Evolutionary conservation across 2,888 invertebrate genomes (phyloP), one percentile per base, ranked within the genome.

Genomic region (Atherix ibis): DNA sequence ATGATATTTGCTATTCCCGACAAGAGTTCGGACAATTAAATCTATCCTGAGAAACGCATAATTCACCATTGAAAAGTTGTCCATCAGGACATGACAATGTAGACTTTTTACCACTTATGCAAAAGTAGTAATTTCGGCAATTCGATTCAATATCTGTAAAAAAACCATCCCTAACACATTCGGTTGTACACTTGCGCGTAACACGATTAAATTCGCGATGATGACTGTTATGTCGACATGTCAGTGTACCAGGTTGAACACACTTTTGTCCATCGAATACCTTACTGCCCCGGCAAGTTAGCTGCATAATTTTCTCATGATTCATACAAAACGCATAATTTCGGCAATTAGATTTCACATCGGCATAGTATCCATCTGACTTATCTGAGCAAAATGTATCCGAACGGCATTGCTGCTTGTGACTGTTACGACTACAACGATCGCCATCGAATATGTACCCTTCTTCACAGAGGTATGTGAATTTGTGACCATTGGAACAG

Each of bases 311-410:
- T 13, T 67, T 63, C 44, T 70, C 68, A 2, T 65, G 65, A 22
- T 66, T 64, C 41, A 67, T 63, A 52, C 72, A 73, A 54, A 66
- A 73, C 47, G 67, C 68, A 49, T 71, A 72, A 45, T 68, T 68
- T 42, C 63, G 63, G 44, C 71, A 71, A 40, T 63, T 64, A 2
- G 69, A 64, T 35, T 64, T 59, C 8, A 63, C 45, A 45, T 72
- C 71, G 0, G 66, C 58, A 44, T 71, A 68, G 46, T 72, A 72
- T 2, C 72, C 72, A 43, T 71, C 65, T 2, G 62, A 44, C 35
- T 65, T 63, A 1, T 62, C 63, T 4, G 54, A 47, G 47, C 72
- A 73, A 13, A 40, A 27, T 5, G 58, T 50, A 27, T 47, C 44
- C 4, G 49, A 45, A 4, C 53, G 52, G 25, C 42, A 42, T 12